Conservation (phyloP, 2,797 vertebrate genomes). For the Falco columbarius region DNA sequence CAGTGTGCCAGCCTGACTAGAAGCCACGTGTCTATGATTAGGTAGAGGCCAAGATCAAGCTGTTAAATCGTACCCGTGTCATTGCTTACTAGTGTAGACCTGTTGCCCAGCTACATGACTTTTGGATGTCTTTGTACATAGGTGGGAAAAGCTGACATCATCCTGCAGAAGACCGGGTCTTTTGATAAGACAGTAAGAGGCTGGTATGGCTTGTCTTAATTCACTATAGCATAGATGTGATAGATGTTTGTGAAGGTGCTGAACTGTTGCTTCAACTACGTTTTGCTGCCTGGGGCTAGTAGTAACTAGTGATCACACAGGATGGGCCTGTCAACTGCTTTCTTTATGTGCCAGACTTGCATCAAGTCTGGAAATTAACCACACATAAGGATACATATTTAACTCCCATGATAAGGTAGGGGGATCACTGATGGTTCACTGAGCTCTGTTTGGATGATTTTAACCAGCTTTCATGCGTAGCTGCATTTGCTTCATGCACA, state of each 20-base stretch:
- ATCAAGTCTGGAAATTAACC: not conserved
- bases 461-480: not conserved
- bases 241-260: not conserved
- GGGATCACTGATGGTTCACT: not conserved
- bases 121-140: not conserved
- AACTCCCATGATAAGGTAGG: not conserved
- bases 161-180: not conserved
- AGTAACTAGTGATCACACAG: not conserved
- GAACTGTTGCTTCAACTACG: not conserved
- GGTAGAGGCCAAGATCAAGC: not conserved
- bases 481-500: not conserved
- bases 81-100: not conserved
- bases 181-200: not conserved
- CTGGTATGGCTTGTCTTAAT: not conserved
- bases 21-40: not conserved
- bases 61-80: not conserved
- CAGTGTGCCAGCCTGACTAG: not conserved
- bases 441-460: not conserved
- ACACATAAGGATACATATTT: rapidly evolving
- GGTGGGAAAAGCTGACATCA: not conserved
- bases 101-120: not conserved
- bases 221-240: not conserved
- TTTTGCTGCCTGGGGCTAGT: not conserved
- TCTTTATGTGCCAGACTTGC: not conserved
- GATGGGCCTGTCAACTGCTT: not conserved